These are phyloP conservation scores for Macrosoma leucophasiata DNA, from an alignment of 2,888 invertebrate genomes.

Conservation along the genomic window DNA sequence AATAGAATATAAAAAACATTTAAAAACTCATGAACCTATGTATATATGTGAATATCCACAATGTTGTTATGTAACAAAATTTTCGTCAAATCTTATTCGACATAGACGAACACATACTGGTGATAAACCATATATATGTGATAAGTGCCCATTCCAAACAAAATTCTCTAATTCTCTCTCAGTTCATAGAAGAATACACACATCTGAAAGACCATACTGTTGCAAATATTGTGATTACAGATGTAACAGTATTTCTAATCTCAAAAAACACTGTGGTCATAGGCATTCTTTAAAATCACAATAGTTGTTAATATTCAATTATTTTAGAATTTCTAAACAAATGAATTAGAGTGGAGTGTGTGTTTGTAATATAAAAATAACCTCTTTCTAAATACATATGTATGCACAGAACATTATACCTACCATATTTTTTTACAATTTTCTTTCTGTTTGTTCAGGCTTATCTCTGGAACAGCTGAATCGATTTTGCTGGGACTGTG, in stretches of 20 bases:
- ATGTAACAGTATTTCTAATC: slow-evolving; percentile 67
- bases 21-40: slow-evolving; percentile 35
- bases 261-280: slow-evolving; percentile 59
- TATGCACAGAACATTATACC: too few relatives aligned
- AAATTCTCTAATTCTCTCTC: slow-evolving; percentile 66
- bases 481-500: too few relatives aligned
- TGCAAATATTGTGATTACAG: slow-evolving; percentile 56
- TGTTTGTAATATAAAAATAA: too few relatives aligned
- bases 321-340: too few relatives aligned
- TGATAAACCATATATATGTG: slow-evolving; percentile 65
- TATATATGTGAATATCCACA: slow-evolving; percentile 63
- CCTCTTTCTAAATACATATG: too few relatives aligned
- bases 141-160: slow-evolving; percentile 60
- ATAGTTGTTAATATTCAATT: slow-evolving; percentile 1
- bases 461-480: too few relatives aligned
- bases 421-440: too few relatives aligned
- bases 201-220: slow-evolving; percentile 53
- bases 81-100: slow-evolving; percentile 62
- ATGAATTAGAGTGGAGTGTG: too few relatives aligned
- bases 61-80: slow-evolving; percentile 72
- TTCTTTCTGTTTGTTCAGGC: too few relatives aligned
- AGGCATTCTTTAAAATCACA: slow-evolving; percentile 36
- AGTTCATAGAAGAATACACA: slow-evolving; percentile 60
- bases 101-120: slow-evolving; percentile 61
- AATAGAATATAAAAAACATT: slow-evolving; percentile 56